These are phyloP conservation scores for Orthosia cruda DNA, from an alignment of 2,888 invertebrate species.

Conservation along the genomic window DNA sequence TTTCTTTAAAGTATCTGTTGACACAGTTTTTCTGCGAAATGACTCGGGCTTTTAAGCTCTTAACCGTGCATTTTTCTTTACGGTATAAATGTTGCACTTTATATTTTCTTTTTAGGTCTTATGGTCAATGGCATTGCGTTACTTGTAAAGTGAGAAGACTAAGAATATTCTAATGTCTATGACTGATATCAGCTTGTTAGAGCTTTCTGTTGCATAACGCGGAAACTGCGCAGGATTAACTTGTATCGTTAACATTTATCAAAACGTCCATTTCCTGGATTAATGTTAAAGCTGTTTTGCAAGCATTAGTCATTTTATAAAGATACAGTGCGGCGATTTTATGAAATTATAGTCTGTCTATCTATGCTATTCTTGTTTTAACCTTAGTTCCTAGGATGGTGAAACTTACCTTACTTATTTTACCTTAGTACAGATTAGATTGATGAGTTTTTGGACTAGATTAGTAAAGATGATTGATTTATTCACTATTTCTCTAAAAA, in stretches of 20 bases:
- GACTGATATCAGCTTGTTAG: conserved; percentile 51
- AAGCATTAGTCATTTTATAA: conserved; percentile 33
- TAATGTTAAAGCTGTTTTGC: conserved; percentile 44
- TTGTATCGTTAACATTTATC: conserved; percentile 60
- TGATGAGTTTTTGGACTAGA: neutral
- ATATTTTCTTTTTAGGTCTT: neutral
- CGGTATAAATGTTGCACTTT: conserved; percentile 1
- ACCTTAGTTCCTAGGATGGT: conserved; percentile 10
- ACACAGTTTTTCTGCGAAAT: conserved; percentile 30
- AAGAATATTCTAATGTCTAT: conserved; percentile 40
- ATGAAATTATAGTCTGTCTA: neutral
- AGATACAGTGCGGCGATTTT: conserved; percentile 27
- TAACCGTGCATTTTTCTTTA: conserved; percentile 3
- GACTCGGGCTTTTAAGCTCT: conserved; percentile 18
- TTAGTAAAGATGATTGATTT: neutral
- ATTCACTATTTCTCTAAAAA: too few relatives aligned
- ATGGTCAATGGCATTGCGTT: neutral
- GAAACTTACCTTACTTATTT: too few relatives aligned
- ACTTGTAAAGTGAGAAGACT: conserved; percentile 10
- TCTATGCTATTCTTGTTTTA: conserved; percentile 11
- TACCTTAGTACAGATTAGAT: neutral
- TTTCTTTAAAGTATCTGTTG: conserved; percentile 31
- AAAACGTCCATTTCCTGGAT: conserved; percentile 62
- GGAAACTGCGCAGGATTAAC: conserved; percentile 55
- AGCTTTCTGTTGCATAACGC: conserved; percentile 60